Evolutionary conservation across 2,888 invertebrate genomes (phyloP).

Genomic region (Hylaea fasciaria): DNA sequence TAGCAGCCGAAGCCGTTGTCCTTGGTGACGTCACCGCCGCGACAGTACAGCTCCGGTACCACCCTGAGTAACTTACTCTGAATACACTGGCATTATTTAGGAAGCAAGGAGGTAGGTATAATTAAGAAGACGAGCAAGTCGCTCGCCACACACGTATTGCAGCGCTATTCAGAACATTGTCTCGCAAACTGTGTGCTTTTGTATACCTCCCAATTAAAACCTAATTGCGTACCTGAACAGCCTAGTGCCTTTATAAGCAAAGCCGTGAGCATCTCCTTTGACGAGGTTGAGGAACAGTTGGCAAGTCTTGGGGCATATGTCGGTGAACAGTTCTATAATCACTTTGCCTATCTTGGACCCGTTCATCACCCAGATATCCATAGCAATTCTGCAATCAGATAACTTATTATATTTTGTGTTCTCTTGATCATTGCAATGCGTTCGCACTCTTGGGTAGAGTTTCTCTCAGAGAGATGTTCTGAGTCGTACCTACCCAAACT

Average conservation of each 20-base stretch:
- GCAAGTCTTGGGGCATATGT: slow-evolving; percentile 72
- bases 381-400: slow-evolving; percentile 56
- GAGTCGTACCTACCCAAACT: too few relatives aligned
- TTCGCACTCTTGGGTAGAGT: neutral
- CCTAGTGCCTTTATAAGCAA: slow-evolving; percentile 71
- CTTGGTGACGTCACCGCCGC: slow-evolving; percentile 84
- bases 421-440: neutral
- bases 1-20: slow-evolving; percentile 84
- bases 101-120: too few relatives aligned
- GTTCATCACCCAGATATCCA: slow-evolving; percentile 73
- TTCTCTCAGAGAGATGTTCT: too few relatives aligned
- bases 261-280: slow-evolving; percentile 64
- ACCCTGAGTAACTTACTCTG: slow-evolving; percentile 61
- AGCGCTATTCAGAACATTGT: too few relatives aligned
- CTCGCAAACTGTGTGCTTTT: neutral
- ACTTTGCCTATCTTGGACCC: slow-evolving; percentile 77
- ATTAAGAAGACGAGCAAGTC: too few relatives aligned
- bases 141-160: too few relatives aligned
- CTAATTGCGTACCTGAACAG: slow-evolving; percentile 64
- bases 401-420: neutral
- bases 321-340: slow-evolving; percentile 69
- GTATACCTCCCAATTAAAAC: neutral
- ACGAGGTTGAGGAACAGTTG: slow-evolving; percentile 67
- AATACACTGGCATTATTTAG: too few relatives aligned
- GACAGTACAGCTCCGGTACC: slow-evolving; percentile 83